phyloP scores from a whole-genome alignment of 2,797 vertebrate species.

The Sebastes iracundus region DNA sequence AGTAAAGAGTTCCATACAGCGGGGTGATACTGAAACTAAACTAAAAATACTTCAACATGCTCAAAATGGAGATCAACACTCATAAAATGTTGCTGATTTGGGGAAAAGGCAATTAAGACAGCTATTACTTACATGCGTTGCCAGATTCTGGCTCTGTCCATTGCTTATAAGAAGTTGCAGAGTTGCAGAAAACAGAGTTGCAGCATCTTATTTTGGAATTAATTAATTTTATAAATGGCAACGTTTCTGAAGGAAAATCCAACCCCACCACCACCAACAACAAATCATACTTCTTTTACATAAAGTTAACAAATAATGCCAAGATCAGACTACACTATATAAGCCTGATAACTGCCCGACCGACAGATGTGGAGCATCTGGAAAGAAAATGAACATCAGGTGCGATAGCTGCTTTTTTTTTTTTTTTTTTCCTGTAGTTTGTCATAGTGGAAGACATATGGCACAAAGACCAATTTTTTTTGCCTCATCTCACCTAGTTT shows the following conservation, averaged over 20 bases:
- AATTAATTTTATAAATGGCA: background rate
- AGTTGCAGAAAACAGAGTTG: background rate
- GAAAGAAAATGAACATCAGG: background rate
- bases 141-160: background rate
- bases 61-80: background rate
- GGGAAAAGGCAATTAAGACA: background rate
- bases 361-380: background rate
- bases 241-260: background rate
- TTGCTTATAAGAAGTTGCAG: background rate
- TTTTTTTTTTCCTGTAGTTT: background rate
- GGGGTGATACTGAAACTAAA: background rate
- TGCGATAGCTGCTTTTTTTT: background rate
- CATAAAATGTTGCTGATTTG: background rate
- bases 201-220: background rate
- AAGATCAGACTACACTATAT: background rate
- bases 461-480: background rate
- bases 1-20: background rate
- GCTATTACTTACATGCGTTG: background rate
- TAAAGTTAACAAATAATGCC: background rate
- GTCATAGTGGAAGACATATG: background rate
- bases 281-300: background rate
- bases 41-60: background rate
- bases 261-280: fast-evolving
- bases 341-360: fast-evolving
- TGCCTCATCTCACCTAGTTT: background rate